phyloP scores from a whole-genome alignment of 1,140 invertebrate species.

The Stenopsyche tienmushanensis region DNA sequence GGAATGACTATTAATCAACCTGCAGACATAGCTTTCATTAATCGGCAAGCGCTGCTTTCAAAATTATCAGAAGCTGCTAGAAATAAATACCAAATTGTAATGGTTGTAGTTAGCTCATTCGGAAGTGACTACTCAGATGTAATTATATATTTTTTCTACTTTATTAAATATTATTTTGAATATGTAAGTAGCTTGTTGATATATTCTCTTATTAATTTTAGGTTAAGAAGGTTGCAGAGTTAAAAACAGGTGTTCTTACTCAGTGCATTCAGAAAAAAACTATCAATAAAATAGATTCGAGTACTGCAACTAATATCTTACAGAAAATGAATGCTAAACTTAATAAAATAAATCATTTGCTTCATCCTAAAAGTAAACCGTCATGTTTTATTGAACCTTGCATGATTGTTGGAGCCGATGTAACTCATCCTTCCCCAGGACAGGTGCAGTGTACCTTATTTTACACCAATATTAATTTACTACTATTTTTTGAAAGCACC shows the following conservation, averaged over 20 bases:
- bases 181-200: constrained; percentile 10
- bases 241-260: constrained; percentile 68
- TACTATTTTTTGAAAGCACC: neutral
- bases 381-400: constrained; percentile 47
- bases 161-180: neutral
- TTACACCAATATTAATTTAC: neutral
- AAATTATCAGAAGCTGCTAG: neutral
- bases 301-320: constrained; percentile 67
- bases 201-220: constrained; percentile 40
- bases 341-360: constrained; percentile 76
- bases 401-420: constrained; percentile 84
- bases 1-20: constrained; percentile 39
- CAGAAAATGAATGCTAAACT: constrained; percentile 83
- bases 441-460: constrained; percentile 46
- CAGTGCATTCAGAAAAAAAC: constrained; percentile 68
- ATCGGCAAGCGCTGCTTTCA: constrained; percentile 8
- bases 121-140: constrained; percentile 51
- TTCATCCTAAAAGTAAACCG: constrained; percentile 46
- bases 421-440: constrained; percentile 81
- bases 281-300: constrained; percentile 45
- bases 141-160: neutral
- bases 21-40: constrained; percentile 30
- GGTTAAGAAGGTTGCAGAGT: constrained; percentile 72
- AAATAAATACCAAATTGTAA: constrained; percentile 47
- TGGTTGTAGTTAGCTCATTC: constrained; percentile 56